phyloP scores from a whole-genome alignment of 2,888 invertebrate genomes.

The Shargacucullia verbasci region DNA sequence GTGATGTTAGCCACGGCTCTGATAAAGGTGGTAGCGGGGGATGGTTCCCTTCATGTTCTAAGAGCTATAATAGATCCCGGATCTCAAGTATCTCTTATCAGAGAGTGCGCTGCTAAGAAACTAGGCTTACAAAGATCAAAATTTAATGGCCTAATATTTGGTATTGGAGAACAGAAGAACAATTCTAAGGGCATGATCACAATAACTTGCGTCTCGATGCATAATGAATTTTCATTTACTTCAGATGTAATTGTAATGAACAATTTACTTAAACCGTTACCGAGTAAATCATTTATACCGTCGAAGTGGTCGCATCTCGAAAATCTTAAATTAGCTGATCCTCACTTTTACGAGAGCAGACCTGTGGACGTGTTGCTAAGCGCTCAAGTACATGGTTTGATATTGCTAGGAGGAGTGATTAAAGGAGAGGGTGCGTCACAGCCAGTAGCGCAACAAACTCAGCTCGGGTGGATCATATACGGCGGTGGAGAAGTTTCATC shows the following conservation, averaged over 20 bases:
- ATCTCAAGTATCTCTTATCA: conserved; percentile 13
- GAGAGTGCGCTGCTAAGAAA: conserved; percentile 12
- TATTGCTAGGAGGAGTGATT: conserved; percentile 4
- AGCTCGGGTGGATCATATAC: conserved; percentile 11
- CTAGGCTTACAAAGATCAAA: conserved; percentile 8
- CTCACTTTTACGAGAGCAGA: conserved; percentile 14
- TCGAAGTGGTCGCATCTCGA: conserved; percentile 13
- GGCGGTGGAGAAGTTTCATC: conserved; percentile 3
- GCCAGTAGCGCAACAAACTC: conserved; percentile 7
- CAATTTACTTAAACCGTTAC: conserved; percentile 11
- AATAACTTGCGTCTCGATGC: conserved; percentile 5
- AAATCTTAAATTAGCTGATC: conserved; percentile 14
- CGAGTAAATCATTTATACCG: conserved; percentile 9
- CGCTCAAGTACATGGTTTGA: conserved; percentile 10
- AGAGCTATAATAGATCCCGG: conserved; percentile 17
- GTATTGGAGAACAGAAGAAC: conserved; percentile 7
- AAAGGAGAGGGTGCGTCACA: not conserved
- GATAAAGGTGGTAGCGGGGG: conserved; percentile 1
- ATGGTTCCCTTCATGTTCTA: conserved; percentile 10
- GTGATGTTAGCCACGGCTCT: conserved; percentile 7
- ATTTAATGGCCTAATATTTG: conserved; percentile 10
- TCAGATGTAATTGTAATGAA: conserved; percentile 7
- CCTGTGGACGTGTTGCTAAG: conserved; percentile 12
- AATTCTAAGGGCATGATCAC: conserved; percentile 6
- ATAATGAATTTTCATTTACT: conserved; percentile 5